A percentile compares a stretch with the other conserved stretches of the same genome.
Conservation (phyloP, 2,888 invertebrate species). For the Eristalis arbustorum region DNA sequence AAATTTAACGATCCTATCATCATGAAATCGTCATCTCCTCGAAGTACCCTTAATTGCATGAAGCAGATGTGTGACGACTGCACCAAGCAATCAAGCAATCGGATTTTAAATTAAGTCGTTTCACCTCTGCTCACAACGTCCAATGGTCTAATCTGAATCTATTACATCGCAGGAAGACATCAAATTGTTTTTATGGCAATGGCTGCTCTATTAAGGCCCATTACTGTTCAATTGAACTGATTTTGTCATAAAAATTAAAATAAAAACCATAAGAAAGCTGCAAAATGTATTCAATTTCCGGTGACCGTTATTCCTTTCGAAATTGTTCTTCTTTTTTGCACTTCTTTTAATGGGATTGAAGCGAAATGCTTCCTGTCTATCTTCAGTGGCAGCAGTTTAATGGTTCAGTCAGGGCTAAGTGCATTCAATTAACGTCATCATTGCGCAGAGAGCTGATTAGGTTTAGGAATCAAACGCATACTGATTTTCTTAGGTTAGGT, state of each 20-base stretch:
- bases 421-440: too few species aligned
- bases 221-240: background rate
- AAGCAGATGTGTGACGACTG: background rate
- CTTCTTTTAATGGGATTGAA: too few species aligned
- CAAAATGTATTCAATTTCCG: background rate
- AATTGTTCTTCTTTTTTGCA: background rate
- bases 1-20: background rate
- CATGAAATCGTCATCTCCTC: background rate
- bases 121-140: background rate
- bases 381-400: too few species aligned
- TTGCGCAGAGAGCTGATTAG: too few species aligned
- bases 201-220: background rate
- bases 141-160: background rate
- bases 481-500: too few species aligned
- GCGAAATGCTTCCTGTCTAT: background rate
- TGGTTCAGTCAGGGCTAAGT: too few species aligned
- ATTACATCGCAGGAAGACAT: background rate
- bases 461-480: too few species aligned
- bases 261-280: background rate
- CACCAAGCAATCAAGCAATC: background rate
- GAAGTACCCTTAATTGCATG: background rate
- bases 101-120: background rate
- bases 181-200: background rate
- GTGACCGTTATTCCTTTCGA: background rate
- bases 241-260: background rate